A percentile compares a stretch with the other conserved stretches of the same genome.
Conservation (phyloP, 2,797 vertebrate genomes). For the Clarias laeviceps region DNA sequence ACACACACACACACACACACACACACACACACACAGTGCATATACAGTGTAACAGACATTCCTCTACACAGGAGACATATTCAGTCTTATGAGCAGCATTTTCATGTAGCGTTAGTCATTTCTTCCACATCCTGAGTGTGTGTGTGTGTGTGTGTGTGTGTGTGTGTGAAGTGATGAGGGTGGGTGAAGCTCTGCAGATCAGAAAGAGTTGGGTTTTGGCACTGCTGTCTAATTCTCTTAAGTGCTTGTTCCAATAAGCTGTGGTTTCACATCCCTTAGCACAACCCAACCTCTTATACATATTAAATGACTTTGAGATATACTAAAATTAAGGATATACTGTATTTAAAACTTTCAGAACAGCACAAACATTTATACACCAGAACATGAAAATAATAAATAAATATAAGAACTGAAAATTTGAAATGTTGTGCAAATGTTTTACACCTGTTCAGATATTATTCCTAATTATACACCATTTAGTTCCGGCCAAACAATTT, state of each 20-base stretch:
- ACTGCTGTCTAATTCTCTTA: neutral
- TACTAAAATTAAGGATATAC: neutral
- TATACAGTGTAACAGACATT: neutral
- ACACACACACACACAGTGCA: neutral
- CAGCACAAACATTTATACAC: neutral
- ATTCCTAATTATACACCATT: neutral
- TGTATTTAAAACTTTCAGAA: neutral
- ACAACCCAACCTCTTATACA: neutral
- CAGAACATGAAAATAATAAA: neutral
- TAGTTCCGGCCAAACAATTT: no score
- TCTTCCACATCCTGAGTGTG: neutral
- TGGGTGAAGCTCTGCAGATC: constrained; percentile 3
- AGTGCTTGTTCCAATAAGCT: neutral
- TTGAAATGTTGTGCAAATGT: neutral
- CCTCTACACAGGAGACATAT: neutral
- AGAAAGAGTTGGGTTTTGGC: neutral
- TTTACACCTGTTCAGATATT: neutral
- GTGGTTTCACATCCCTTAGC: neutral
- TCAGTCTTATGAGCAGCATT: constrained; percentile 15
- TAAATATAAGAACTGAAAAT: neutral
- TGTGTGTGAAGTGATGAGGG: neutral
- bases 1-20: neutral
- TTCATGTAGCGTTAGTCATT: constrained; percentile 25
- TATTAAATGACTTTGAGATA: neutral
- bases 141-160: constrained; percentile 2